Evolutionary conservation across 2,797 vertebrate genomes (phyloP).

Genomic region (Bucorvus abyssinicus): DNA sequence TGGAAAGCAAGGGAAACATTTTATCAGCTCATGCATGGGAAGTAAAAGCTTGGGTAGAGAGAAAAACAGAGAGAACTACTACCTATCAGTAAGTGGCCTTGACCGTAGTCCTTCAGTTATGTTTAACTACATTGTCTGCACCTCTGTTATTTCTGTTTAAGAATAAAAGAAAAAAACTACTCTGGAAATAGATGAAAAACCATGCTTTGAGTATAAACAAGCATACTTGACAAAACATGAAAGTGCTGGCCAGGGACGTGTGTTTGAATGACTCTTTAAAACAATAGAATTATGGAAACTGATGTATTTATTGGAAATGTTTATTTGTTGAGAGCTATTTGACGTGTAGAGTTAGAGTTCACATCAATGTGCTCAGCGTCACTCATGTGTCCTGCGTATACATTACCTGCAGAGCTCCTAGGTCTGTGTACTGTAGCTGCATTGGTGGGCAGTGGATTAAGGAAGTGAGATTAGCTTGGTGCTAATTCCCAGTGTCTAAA

Average conservation of each 20-base stretch:
- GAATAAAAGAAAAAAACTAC: neutral
- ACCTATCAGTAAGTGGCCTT: neutral
- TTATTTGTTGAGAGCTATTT: conserved; percentile 33
- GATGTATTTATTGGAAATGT: neutral
- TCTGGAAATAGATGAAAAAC: neutral
- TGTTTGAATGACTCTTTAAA: conserved; percentile 10
- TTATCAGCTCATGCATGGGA: neutral
- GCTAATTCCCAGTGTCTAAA: conserved; percentile 34
- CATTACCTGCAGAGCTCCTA: conserved; percentile 14
- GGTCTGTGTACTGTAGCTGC: neutral
- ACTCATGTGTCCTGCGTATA: neutral
- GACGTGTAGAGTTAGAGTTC: conserved; percentile 9
- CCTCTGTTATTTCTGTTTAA: neutral
- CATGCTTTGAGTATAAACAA: neutral
- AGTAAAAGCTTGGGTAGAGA: neutral
- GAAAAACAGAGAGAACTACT: neutral
- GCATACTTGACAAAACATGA: neutral
- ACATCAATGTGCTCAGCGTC: neutral
- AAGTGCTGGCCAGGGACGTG: neutral
- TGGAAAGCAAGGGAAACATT: neutral
- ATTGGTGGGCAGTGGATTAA: conserved; percentile 13
- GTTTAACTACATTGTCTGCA: neutral
- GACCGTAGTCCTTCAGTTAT: neutral
- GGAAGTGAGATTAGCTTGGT: conserved; percentile 43
- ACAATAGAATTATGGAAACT: conserved; percentile 2